Conservation (phyloP, 2,888 invertebrate genomes). For the Lepidochrysops patricia region DNA sequence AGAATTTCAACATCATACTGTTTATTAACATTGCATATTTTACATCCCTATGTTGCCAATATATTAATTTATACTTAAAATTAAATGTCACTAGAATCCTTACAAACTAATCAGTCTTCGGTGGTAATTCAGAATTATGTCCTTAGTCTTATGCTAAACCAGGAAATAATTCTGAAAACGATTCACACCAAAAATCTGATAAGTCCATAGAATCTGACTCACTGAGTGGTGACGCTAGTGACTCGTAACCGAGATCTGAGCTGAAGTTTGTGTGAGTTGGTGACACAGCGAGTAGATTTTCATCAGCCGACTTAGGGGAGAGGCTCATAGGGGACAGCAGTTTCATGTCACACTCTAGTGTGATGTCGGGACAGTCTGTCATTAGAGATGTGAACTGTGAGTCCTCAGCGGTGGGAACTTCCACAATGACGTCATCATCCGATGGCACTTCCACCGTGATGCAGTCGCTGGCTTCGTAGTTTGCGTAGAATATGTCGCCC, state of each 20-base stretch:
- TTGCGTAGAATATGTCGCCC: slow-evolving; percentile 81
- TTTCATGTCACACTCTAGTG: slow-evolving; percentile 56
- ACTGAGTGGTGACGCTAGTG: slow-evolving; percentile 63
- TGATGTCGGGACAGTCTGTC: slow-evolving; percentile 40
- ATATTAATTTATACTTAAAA: slow-evolving; percentile 25
- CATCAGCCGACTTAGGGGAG: slow-evolving; percentile 49
- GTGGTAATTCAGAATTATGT: slow-evolving; percentile 44
- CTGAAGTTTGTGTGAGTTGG: slow-evolving; percentile 58
- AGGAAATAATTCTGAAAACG: slow-evolving; percentile 85
- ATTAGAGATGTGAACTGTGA: slow-evolving; percentile 43
- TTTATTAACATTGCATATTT: slow-evolving; percentile 9
- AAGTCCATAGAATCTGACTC: slow-evolving; percentile 62
- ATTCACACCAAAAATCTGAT: slow-evolving; percentile 83
- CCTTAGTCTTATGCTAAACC: slow-evolving; percentile 71
- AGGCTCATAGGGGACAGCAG: slow-evolving; percentile 62
- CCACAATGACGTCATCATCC: slow-evolving; percentile 66
- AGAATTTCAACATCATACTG: not conserved
- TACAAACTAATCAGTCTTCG: slow-evolving; percentile 68
- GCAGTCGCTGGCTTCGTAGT: slow-evolving; percentile 81
- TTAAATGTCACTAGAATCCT: slow-evolving; percentile 33
- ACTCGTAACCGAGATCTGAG: slow-evolving; percentile 67
- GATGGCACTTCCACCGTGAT: slow-evolving; percentile 82
- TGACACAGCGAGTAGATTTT: slow-evolving; percentile 50
- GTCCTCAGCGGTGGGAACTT: slow-evolving; percentile 39
- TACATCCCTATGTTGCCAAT: slow-evolving; percentile 4